Evolutionary conservation across 2,888 invertebrate genomes (phyloP).

Genomic region (Oxytorus armatus): DNA sequence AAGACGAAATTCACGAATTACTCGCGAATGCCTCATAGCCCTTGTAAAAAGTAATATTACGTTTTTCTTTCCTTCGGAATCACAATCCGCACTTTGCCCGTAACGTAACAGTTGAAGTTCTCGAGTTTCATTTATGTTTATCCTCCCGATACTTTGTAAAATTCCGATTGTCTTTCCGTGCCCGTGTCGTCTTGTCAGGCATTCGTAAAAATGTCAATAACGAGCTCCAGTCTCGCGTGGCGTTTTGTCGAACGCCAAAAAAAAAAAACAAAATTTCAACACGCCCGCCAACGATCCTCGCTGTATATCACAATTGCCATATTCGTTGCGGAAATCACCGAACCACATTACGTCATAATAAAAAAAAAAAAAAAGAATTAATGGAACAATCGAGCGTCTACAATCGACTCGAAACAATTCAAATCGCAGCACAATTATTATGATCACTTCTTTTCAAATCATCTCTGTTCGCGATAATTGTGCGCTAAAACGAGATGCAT

Average conservation of each 20-base stretch:
- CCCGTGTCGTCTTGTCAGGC: conserved; percentile 20
- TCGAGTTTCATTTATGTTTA: conserved; percentile 3
- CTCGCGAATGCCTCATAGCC: conserved; percentile 56
- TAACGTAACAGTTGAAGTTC: conserved; percentile 4
- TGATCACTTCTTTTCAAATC: background rate
- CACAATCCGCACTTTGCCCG: conserved; percentile 31
- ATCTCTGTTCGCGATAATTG: conserved; percentile 20
- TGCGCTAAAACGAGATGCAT: conserved; percentile 46
- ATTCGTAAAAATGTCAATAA: conserved; percentile 56
- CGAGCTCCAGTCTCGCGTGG: conserved; percentile 59
- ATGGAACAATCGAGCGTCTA: too few species aligned
- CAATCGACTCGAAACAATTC: conserved; percentile 47
- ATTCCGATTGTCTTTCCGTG: conserved; percentile 11
- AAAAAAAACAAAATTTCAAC: background rate
- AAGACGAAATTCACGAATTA: conserved; percentile 14
- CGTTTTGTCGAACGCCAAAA: background rate
- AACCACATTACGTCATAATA: conserved; percentile 48
- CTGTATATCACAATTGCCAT: conserved; percentile 63
- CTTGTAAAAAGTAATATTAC: conserved; percentile 13
- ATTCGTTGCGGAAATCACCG: conserved; percentile 41
- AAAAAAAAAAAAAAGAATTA: conserved; percentile 26
- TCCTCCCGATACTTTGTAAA: conserved; percentile 8
- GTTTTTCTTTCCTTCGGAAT: conserved; percentile 23
- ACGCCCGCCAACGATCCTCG: conserved; percentile 48
- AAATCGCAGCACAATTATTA: conserved; percentile 51